Conservation (phyloP, 37 sponge, comb jelly and placozoan genomes). For the Axinella damicornis region DNA sequence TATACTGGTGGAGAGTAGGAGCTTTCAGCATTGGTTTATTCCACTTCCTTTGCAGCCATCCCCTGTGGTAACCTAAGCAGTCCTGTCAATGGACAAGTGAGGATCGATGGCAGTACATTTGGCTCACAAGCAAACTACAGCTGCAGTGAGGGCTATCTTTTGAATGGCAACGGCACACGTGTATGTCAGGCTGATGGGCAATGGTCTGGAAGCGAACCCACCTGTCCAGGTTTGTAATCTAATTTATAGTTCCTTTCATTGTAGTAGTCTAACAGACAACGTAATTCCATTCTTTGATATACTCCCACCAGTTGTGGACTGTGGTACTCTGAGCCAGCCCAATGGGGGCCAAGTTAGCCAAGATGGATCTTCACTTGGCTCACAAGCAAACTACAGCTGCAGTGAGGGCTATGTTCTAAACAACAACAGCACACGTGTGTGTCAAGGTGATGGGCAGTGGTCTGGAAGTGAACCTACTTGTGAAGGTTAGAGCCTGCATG, state of each 20-base stretch:
- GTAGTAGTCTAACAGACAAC: no score
- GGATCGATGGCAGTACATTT: not conserved
- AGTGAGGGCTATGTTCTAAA: not conserved
- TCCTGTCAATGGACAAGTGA: conserved; percentile 22
- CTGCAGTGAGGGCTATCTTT: conserved; percentile 51
- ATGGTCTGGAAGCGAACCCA: no score
- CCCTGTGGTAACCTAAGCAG: not conserved
- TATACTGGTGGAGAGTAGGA: no score
- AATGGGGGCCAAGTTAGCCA: not conserved
- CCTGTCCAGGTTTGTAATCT: no score
- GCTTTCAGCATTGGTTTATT: not conserved
- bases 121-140: conserved; percentile 13
- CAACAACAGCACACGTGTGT: not conserved
- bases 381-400: conserved; percentile 10
- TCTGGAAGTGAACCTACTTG: conserved; percentile 21
- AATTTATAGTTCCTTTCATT: no score
- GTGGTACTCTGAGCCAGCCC: not conserved
- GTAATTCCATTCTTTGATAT: no score
- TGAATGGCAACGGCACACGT: conserved; percentile 35
- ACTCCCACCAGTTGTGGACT: not conserved
- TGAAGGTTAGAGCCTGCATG: not conserved
- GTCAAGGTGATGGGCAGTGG: conserved; percentile 8
- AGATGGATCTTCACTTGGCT: not conserved
- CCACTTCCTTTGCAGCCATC: not conserved
- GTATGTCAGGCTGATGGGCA: conserved; percentile 23